These are phyloP conservation scores for Aporrectodea caliginosa DNA, from an alignment of 1,140 invertebrate genomes.

Conservation along the genomic window DNA sequence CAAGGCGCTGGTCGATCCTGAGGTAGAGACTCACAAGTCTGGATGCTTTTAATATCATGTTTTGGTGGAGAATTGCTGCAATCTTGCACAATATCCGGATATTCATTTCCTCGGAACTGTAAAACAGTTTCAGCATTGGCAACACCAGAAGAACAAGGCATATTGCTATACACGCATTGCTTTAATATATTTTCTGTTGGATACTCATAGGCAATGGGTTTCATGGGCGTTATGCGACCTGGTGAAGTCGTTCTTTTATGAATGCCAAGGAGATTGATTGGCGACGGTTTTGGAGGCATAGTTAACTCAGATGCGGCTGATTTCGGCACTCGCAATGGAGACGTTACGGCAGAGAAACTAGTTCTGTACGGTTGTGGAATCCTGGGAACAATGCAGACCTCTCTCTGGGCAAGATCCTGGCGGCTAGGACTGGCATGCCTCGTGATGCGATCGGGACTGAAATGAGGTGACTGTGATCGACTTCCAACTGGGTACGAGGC, in stretches of 20 bases:
- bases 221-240: not conserved
- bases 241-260: not conserved
- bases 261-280: not conserved
- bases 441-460: constrained; percentile 15
- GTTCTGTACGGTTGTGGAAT: constrained; percentile 33
- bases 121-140: too few species aligned
- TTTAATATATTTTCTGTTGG: too few species aligned
- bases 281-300: too few species aligned
- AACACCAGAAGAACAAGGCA: not conserved
- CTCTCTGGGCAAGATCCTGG: not conserved
- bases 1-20: not conserved
- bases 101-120: not conserved
- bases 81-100: not conserved
- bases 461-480: constrained; percentile 13
- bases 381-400: constrained; percentile 19
- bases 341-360: constrained; percentile 30
- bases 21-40: too few species aligned
- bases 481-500: not conserved
- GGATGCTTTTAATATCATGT: not conserved
- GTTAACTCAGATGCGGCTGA: not conserved
- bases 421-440: constrained; percentile 14
- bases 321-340: constrained; percentile 10
- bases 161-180: too few species aligned
- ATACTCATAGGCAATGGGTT: too few species aligned
- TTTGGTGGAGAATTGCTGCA: not conserved